Conservation (phyloP, 2,113 vertebrate species). For the Mormoops blainvillei region DNA sequence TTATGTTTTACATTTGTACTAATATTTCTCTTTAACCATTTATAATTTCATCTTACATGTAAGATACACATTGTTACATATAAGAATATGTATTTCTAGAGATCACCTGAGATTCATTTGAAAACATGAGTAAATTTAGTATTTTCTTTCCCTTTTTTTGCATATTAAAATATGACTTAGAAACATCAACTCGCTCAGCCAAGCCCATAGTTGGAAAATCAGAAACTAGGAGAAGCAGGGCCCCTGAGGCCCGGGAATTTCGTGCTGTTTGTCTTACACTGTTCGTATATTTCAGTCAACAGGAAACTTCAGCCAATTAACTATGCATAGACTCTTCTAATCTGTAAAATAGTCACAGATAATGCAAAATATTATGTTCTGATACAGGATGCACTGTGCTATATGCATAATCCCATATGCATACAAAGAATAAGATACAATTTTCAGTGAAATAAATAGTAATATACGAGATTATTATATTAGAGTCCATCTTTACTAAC, state of each 20-base stretch:
- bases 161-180: constrained; percentile 3
- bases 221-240: neutral
- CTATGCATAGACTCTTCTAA: neutral
- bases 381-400: neutral
- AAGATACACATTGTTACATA: neutral
- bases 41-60: neutral
- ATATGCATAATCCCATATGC: neutral
- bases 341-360: neutral
- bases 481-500: neutral
- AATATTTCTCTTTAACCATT: neutral
- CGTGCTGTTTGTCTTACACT: neutral
- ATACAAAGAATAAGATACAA: neutral
- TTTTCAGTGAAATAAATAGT: neutral
- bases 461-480: neutral
- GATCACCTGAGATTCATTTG: neutral
- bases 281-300: neutral
- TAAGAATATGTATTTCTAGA: neutral
- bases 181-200: neutral
- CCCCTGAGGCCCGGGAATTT: neutral
- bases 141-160: neutral
- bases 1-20: neutral
- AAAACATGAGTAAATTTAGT: neutral
- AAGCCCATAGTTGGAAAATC: neutral
- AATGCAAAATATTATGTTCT: neutral
- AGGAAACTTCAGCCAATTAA: constrained; percentile 15